Percentiles rank a stretch among this genome's conserved stretches.
phyloP scores from a whole-genome alignment of 1,140 invertebrate species.

The Linepithema humile region DNA sequence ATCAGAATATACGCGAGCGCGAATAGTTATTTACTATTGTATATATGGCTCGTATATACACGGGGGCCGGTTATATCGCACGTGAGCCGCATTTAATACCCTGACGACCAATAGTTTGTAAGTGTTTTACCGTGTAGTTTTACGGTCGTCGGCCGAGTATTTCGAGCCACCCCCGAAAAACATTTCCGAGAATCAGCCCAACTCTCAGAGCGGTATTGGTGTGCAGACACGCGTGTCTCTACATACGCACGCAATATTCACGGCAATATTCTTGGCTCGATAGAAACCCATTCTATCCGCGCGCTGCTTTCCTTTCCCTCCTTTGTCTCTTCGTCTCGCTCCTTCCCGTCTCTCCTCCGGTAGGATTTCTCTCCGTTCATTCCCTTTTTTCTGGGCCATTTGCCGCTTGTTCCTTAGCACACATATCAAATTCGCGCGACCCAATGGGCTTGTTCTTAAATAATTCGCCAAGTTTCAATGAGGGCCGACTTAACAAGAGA shows the following conservation, averaged over 20 bases:
- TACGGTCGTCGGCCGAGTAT: conserved; percentile 60
- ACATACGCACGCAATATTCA: conserved; percentile 73
- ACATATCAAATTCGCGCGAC: conserved; percentile 66
- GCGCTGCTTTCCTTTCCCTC: conserved; percentile 59
- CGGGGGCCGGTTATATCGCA: conserved; percentile 59
- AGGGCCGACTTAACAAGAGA: background rate
- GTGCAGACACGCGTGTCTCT: conserved; percentile 55
- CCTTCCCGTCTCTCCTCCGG: background rate
- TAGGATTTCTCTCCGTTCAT: conserved; percentile 54
- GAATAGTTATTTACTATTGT: conserved; percentile 68
- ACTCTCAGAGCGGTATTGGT: conserved; percentile 33
- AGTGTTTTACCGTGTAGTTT: conserved; percentile 72
- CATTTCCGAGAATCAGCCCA: conserved; percentile 40
- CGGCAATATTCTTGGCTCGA: conserved; percentile 77
- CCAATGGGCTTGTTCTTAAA: conserved; percentile 26
- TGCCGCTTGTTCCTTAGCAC: conserved; percentile 42
- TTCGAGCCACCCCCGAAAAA: conserved; percentile 65
- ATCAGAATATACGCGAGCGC: conserved; percentile 45
- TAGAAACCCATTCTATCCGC: conserved; percentile 68
- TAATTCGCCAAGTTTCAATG: conserved; percentile 25
- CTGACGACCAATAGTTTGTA: conserved; percentile 68
- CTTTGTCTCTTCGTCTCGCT: conserved; percentile 34
- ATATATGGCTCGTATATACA: conserved; percentile 45
- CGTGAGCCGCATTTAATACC: conserved; percentile 70
- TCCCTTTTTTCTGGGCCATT: conserved; percentile 46